Percentiles rank a stretch among this genome's conserved stretches.
phyloP scores from a whole-genome alignment of 1,140 invertebrate species.

The Drosophila nigromelanica region DNA sequence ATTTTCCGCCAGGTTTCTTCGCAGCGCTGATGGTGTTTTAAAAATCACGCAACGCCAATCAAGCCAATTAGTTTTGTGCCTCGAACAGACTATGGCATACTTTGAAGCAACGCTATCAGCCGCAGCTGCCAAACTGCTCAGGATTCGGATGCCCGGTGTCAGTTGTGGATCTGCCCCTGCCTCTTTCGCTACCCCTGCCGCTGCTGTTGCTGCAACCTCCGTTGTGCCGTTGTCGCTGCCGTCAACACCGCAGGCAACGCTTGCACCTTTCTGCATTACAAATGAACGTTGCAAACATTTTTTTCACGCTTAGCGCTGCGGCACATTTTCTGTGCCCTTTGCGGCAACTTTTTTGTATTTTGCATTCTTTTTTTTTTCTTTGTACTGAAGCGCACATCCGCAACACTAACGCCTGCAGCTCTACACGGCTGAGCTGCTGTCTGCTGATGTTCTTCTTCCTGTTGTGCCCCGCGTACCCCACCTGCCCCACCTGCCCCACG shows the following conservation, averaged over 20 bases:
- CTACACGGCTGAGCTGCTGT: slow-evolving; percentile 56
- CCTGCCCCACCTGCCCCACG: neutral
- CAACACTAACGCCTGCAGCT: slow-evolving; percentile 75
- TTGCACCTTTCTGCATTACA: slow-evolving; percentile 79
- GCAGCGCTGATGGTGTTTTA: slow-evolving; percentile 20
- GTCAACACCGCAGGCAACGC: slow-evolving; percentile 56
- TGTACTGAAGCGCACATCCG: slow-evolving; percentile 63
- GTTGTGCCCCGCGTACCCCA: neutral
- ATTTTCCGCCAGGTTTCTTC: neutral
- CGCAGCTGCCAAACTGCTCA: slow-evolving; percentile 32
- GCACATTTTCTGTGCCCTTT: slow-evolving; percentile 30
- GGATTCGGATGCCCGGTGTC: slow-evolving; percentile 27
- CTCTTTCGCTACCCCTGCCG: neutral
- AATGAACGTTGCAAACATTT: slow-evolving; percentile 57
- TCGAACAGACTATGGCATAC: slow-evolving; percentile 53
- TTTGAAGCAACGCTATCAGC: slow-evolving; percentile 31
- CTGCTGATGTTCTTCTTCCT: slow-evolving; percentile 45
- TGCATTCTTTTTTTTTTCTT: slow-evolving; percentile 8
- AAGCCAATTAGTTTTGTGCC: slow-evolving; percentile 67
- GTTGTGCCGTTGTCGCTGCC: neutral
- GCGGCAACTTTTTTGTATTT: slow-evolving; percentile 20
- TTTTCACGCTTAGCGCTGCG: slow-evolving; percentile 33
- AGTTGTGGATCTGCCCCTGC: neutral
- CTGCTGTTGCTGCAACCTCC: neutral
- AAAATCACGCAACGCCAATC: slow-evolving; percentile 67